Base-by-base conservation (phyloP, 2,113 vertebrate species). In the Hemibagrus wyckioides region DNA sequence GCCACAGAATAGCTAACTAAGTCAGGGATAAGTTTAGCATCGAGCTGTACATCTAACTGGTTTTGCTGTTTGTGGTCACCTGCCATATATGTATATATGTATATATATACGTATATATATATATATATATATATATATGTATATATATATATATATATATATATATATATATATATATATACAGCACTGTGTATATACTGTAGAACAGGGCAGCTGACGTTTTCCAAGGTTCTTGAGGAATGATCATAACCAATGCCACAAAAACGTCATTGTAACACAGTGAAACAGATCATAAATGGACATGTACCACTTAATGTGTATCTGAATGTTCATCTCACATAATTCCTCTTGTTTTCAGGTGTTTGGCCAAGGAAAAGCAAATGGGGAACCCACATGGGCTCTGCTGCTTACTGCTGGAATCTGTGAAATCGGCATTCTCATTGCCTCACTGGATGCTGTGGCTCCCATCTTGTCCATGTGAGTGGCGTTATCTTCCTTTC, bases 401-500 rank as follows among this genome's bases (percentile, higher is more conserved):
- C 92, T 99, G 91, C 94, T 99, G 44, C 94, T 99, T 90, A 99
- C 98, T 0, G 96, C 94, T 36, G 92, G 94, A 44, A 99, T 99
- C 92, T 99, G 98, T 88, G 98, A 99, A 92, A 99, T 95, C 0
- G 98, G 98, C 76, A 97, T 99, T 90, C 95, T 99, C 89, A 99
- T 99, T 15, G 98, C 98, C 63, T 99, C 98, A 0, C 92, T 99
- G 93, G 98, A 99, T 59, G 96, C 96, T 0, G 98, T 99, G 89
- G 98, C 98, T 52, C 98, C 98, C 0, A 99, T 99, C 92, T 97
- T 99, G 59, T 99, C 98, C 81, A 99, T 99, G 98, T 99, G 92
- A 94, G 97, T 93, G 85, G 50, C 25, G 6, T 28, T 82, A 25
- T 48, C 28, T 77, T 41, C 85, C 44, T 83, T 6, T 19, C 17